phyloP scores from a whole-genome alignment of 2,888 invertebrate species.

The Epirrita christyi region DNA sequence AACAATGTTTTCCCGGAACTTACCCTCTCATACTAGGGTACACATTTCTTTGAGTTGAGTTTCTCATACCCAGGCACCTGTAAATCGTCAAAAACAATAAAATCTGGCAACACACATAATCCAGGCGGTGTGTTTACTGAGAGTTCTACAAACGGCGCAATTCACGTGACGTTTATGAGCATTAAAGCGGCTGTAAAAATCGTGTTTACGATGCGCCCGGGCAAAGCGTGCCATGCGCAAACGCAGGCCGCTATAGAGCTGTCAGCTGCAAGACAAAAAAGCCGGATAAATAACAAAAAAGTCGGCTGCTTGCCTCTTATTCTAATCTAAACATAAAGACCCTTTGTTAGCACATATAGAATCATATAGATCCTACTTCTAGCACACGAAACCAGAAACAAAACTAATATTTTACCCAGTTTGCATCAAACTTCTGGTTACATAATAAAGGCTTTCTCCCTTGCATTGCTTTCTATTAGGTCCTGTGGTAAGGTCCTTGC shows the following conservation, averaged over 20 bases:
- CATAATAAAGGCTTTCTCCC: no score
- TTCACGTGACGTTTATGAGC: slow-evolving; percentile 82
- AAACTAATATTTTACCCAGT: no score
- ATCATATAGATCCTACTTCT: no score
- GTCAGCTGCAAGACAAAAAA: neutral
- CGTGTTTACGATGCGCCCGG: slow-evolving; percentile 74
- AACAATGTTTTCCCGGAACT: no score
- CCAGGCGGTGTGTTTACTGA: slow-evolving; percentile 76
- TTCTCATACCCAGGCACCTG: neutral
- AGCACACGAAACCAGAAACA: no score
- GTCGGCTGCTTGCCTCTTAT: neutral
- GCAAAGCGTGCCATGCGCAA: slow-evolving; percentile 64
- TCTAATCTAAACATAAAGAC: no score
- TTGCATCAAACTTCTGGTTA: no score
- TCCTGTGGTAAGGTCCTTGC: no score
- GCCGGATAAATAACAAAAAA: neutral
- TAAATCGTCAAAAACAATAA: slow-evolving; percentile 16
- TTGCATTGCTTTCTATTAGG: no score
- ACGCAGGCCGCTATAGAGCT: slow-evolving; percentile 27
- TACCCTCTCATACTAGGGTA: no score
- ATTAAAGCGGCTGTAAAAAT: slow-evolving; percentile 82
- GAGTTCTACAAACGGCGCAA: slow-evolving; percentile 82
- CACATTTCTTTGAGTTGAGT: neutral
- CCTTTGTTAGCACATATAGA: no score
- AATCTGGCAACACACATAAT: slow-evolving; percentile 55